Percentiles rank a stretch among this genome's conserved stretches.
These are phyloP conservation scores for Amblyjoppa fuscipennis DNA, from an alignment of 2,888 invertebrate genomes.

Conservation along the genomic window DNA sequence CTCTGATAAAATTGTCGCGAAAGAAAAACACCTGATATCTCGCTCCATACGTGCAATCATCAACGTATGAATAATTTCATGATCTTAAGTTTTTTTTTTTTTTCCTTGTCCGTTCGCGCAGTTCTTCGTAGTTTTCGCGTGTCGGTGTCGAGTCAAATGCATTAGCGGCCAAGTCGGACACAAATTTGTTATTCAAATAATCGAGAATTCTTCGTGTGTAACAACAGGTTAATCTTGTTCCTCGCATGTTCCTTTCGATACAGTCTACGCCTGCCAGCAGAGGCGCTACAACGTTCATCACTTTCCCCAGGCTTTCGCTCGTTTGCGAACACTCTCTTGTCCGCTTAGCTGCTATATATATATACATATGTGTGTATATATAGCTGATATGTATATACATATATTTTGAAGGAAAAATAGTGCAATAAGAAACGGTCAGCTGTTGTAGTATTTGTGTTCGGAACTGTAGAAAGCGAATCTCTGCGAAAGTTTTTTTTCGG, in stretches of 20 bases:
- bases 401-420: neutral
- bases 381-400: neutral
- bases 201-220: neutral
- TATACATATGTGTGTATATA: neutral
- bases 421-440: slow-evolving; percentile 16
- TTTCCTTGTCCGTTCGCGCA: neutral
- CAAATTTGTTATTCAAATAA: slow-evolving; percentile 38
- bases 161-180: slow-evolving; percentile 5
- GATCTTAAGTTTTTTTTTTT: neutral
- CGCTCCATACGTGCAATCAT: neutral
- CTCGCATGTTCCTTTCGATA: neutral
- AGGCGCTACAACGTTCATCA: slow-evolving; percentile 48
- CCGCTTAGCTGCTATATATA: neutral
- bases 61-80: slow-evolving; percentile 7
- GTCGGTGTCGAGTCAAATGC: neutral
- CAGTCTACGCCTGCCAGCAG: slow-evolving; percentile 17
- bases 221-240: slow-evolving; percentile 26
- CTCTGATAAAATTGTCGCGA: slow-evolving; percentile 4
- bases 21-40: slow-evolving; percentile 23
- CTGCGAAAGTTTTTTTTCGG: neutral
- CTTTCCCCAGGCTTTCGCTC: slow-evolving; percentile 65
- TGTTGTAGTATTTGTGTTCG: slow-evolving; percentile 9
- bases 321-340: slow-evolving; percentile 3
- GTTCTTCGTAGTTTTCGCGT: neutral
- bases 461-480: neutral